These are phyloP conservation scores for Triops longicaudatus DNA, from an alignment of 1,140 invertebrate genomes.

Conservation along the genomic window DNA sequence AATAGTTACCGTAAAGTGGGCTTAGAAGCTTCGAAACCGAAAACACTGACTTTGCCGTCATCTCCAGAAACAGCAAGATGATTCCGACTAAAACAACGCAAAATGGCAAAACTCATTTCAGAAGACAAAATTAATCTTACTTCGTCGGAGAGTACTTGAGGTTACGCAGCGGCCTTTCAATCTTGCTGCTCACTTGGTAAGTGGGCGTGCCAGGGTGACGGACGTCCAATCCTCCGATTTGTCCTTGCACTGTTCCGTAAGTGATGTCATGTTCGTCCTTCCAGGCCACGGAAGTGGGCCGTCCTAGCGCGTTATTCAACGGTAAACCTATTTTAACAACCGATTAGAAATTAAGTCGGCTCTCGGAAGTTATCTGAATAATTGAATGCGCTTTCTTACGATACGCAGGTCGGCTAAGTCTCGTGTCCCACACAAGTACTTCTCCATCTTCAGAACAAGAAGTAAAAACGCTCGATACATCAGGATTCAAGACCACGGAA, in stretches of 20 bases:
- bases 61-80: conserved; percentile 21
- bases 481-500: conserved; percentile 20
- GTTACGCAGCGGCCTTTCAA: neutral
- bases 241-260: conserved; percentile 11
- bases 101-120: neutral
- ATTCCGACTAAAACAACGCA: neutral
- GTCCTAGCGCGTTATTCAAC: neutral
- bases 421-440: conserved; percentile 23
- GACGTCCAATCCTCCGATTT: neutral
- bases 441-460: conserved; percentile 27
- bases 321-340: neutral
- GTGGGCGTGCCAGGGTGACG: neutral
- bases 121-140: neutral
- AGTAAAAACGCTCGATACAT: neutral
- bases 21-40: neutral
- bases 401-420: conserved; percentile 18
- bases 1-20: conserved; percentile 20
- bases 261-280: neutral
- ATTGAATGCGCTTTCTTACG: neutral
- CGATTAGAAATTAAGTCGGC: neutral
- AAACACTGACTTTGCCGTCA: conserved; percentile 20
- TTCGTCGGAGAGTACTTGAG: neutral
- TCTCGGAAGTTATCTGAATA: neutral
- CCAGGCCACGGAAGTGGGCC: neutral
- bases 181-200: neutral